These are phyloP conservation scores for Sminthurinus signatus DNA, from an alignment of 1,140 invertebrate species.

Conservation along the genomic window DNA sequence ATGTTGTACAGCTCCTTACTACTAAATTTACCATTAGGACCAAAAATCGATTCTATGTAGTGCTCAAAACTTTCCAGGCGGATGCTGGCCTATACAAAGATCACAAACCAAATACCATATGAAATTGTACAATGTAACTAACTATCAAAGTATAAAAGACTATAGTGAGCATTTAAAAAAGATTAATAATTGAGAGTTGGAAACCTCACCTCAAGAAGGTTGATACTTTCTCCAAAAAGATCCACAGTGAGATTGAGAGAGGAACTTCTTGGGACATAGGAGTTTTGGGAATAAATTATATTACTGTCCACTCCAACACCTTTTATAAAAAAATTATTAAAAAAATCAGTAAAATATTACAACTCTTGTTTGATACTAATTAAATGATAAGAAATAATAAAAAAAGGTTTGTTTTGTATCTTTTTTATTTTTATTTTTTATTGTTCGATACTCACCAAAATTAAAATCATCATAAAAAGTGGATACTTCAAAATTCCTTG, in stretches of 20 bases:
- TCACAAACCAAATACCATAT: background rate
- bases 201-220: constrained; percentile 48
- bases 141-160: too few species aligned
- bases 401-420: background rate
- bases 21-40: constrained; percentile 59
- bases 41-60: constrained; percentile 73
- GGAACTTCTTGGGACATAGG: constrained; percentile 72
- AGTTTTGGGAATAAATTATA: constrained; percentile 80
- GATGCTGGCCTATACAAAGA: constrained; percentile 56
- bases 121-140: background rate
- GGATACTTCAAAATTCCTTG: constrained; percentile 79
- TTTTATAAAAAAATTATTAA: too few species aligned
- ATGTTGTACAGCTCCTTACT: constrained; percentile 24
- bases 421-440: background rate
- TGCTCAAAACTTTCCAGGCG: constrained; percentile 77
- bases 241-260: constrained; percentile 75
- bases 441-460: constrained; percentile 54
- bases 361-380: background rate
- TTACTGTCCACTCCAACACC: constrained; percentile 70
- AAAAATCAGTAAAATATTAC: background rate
- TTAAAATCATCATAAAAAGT: constrained; percentile 81
- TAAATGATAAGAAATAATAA: background rate
- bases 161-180: too few species aligned
- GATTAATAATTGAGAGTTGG: too few species aligned
- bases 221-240: constrained; percentile 83